A percentile compares a stretch with the other conserved stretches of the same genome.
phyloP scores from a whole-genome alignment of 2,797 vertebrate genomes.

The Pipistrellus pygmaeus region DNA sequence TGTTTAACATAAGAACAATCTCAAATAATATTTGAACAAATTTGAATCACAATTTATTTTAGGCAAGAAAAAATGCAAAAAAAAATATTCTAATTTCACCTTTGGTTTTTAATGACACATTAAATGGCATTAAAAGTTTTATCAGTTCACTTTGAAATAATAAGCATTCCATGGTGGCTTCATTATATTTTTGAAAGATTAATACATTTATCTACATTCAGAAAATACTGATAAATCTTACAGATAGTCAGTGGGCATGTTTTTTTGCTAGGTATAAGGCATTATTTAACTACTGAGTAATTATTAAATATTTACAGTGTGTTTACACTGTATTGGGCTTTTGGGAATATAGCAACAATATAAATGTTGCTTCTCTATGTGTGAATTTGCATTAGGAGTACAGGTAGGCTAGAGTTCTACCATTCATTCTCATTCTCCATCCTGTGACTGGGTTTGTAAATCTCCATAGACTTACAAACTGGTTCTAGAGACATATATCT shows the following conservation, averaged over 20 bases:
- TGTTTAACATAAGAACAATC: constrained; percentile 4
- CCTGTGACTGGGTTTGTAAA: not conserved
- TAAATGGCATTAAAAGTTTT: constrained; percentile 8
- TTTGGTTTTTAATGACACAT: constrained; percentile 31
- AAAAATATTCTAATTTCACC: constrained; percentile 5
- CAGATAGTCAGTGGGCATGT: not conserved
- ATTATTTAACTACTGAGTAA: constrained; percentile 55
- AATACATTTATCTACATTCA: not conserved
- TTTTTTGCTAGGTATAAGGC: not conserved
- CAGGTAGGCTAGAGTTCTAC: not conserved
- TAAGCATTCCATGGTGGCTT: not conserved
- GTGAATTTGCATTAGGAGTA: not conserved
- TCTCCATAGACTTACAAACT: not conserved
- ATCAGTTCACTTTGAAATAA: constrained; percentile 40
- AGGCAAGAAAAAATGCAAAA: not conserved
- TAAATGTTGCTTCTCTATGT: not conserved
- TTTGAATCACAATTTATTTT: constrained; percentile 38
- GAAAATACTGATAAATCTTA: constrained; percentile 55
- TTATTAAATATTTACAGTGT: constrained; percentile 7
- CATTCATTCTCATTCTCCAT: not conserved
- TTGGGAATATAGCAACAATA: constrained; percentile 2
- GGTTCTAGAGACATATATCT: not conserved
- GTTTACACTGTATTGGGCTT: not conserved
- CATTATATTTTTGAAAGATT: not conserved
- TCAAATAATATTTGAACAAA: constrained; percentile 62